phyloP scores from a whole-genome alignment of 2,113 vertebrate genomes.

The Plotosus lineatus region DNA sequence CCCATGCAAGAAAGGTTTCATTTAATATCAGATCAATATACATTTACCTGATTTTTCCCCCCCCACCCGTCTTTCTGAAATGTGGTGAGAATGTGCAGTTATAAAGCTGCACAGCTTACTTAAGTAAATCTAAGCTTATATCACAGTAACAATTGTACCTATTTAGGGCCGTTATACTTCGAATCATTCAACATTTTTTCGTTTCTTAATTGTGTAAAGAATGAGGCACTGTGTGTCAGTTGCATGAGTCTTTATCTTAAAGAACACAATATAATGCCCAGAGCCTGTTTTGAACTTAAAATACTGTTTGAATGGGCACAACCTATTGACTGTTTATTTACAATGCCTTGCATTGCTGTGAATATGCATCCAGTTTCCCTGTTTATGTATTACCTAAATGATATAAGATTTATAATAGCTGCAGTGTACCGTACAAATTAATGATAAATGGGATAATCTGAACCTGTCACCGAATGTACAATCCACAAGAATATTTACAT shows the following conservation, averaged over 20 bases:
- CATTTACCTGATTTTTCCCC: neutral
- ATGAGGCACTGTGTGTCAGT: neutral
- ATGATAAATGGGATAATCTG: neutral
- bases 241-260: neutral
- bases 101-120: neutral
- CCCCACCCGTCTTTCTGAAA: too few relatives aligned
- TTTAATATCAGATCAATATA: neutral
- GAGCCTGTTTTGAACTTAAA: neutral
- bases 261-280: neutral
- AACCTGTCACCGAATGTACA: too few relatives aligned
- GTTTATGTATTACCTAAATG: conserved; percentile 45
- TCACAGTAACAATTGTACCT: neutral
- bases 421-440: neutral
- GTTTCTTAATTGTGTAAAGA: neutral
- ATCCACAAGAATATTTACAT: neutral
- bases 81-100: neutral
- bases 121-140: neutral
- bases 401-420: conserved; percentile 52
- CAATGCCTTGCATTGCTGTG: conserved; percentile 58
- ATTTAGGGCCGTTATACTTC: neutral
- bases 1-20: neutral
- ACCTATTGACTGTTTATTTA: conserved; percentile 52
- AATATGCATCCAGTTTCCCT: conserved; percentile 49
- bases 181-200: neutral
- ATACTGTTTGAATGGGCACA: neutral